phyloP scores from a whole-genome alignment of 2,888 invertebrate species.

The Aporophyla lueneburgensis region DNA sequence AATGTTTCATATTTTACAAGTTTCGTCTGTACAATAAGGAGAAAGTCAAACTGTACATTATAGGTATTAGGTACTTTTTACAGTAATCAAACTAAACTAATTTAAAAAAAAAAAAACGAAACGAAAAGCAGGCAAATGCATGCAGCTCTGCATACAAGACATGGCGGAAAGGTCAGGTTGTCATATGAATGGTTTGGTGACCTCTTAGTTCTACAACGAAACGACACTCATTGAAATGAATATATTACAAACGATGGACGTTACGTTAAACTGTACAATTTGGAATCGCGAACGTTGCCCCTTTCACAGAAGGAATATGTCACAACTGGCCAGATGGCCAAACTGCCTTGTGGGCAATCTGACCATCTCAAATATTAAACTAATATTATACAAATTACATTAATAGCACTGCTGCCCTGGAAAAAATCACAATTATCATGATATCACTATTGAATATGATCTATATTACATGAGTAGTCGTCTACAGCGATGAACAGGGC shows the following conservation, averaged over 20 bases:
- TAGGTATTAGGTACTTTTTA: conserved; percentile 85
- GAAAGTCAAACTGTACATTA: conserved; percentile 90
- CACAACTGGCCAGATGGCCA: conserved; percentile 93
- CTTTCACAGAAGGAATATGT: conserved; percentile 97
- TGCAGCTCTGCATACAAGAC: conserved; percentile 92
- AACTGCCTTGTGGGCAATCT: conserved; percentile 87
- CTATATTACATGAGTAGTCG: conserved; percentile 88
- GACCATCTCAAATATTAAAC: conserved; percentile 85
- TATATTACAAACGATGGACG: conserved; percentile 91
- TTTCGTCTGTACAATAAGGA: conserved; percentile 89
- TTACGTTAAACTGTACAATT: conserved; percentile 89
- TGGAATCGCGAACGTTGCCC: conserved; percentile 94
- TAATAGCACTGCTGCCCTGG: conserved; percentile 87
- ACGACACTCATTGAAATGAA: conserved; percentile 93
- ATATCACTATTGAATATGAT: conserved; percentile 78
- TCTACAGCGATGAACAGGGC: conserved; percentile 77
- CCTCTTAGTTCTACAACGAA: conserved; percentile 91
- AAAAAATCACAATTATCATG: conserved; percentile 90
- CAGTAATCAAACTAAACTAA: conserved; percentile 90
- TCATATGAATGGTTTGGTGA: conserved; percentile 91
- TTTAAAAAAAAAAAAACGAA: conserved; percentile 89
- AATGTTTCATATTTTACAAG: conserved; percentile 90
- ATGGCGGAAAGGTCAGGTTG: conserved; percentile 93
- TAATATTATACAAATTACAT: conserved; percentile 83
- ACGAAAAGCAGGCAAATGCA: conserved; percentile 94